Evolutionary conservation across 2,113 vertebrate species (phyloP).

Genomic region (Leptobrachium ailaonicum): DNA sequence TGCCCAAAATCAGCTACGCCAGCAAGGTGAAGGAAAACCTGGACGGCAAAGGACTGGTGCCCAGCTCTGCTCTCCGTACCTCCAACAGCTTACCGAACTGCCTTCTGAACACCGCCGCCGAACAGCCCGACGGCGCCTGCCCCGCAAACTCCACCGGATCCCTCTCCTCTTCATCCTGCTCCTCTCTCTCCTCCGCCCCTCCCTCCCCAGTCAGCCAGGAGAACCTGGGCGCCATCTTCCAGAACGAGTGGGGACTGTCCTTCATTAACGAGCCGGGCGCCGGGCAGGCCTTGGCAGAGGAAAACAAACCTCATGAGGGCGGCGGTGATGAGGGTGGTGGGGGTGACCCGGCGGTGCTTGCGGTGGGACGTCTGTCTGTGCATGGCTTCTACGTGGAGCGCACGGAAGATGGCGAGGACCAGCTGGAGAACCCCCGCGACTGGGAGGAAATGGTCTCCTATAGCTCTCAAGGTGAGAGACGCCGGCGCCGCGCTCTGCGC

Average conservation of each 20-base stretch:
- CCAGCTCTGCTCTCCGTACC: constrained; percentile 50
- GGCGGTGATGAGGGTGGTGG: background rate
- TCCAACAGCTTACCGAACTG: constrained; percentile 18
- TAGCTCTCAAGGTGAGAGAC: constrained; percentile 43
- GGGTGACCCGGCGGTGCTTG: background rate
- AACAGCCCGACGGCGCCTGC: background rate
- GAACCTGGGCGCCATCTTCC: constrained; percentile 76
- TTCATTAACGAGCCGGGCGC: constrained; percentile 72
- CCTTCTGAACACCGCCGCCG: constrained; percentile 2
- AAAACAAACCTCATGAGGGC: background rate
- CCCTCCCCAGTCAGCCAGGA: constrained; percentile 51
- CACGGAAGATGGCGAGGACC: constrained; percentile 6
- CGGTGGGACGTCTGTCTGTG: constrained; percentile 5
- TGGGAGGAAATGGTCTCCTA: constrained; percentile 52
- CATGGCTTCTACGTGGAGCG: constrained; percentile 27
- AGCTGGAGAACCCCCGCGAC: constrained; percentile 44
- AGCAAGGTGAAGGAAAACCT: constrained; percentile 81
- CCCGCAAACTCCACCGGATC: background rate
- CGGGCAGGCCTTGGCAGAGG: constrained; percentile 8
- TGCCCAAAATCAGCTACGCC: constrained; percentile 81
- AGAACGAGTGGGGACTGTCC: constrained; percentile 83
- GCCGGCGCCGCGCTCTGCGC: no score
- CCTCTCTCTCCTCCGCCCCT: constrained; percentile 38
- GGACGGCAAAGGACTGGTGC: constrained; percentile 45
- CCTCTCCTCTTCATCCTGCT: constrained; percentile 48